Evolutionary conservation across 1,140 invertebrate genomes (phyloP).

Genomic region (Nasonia longicornis): DNA sequence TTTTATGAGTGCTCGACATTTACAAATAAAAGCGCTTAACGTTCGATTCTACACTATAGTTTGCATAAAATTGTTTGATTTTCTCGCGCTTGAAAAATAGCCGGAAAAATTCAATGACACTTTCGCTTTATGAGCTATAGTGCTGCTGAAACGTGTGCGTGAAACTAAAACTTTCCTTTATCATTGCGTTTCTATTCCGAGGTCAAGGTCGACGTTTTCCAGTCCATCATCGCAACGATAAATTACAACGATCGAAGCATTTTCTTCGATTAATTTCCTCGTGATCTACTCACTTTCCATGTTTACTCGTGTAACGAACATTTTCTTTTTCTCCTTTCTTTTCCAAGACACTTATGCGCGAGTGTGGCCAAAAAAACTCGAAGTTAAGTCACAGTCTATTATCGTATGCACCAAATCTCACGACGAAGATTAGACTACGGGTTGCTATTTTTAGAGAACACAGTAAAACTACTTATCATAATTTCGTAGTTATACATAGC

Average conservation of each 20-base stretch:
- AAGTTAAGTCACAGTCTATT: not conserved
- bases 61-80: not conserved
- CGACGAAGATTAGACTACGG: not conserved
- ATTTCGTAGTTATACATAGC: not conserved
- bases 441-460: not conserved
- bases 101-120: not conserved
- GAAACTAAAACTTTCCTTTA: slow-evolving; percentile 41
- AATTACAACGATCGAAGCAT: slow-evolving; percentile 14
- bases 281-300: not conserved
- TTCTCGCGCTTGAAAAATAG: not conserved
- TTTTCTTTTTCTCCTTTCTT: not conserved
- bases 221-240: slow-evolving; percentile 32
- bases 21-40: not conserved
- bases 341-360: too few relatives aligned
- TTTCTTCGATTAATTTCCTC: slow-evolving; percentile 31
- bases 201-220: slow-evolving; percentile 42
- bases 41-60: not conserved
- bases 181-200: slow-evolving; percentile 38
- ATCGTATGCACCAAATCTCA: not conserved
- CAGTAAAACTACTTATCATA: not conserved
- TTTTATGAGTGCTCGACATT: not conserved
- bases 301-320: not conserved
- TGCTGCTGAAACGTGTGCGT: not conserved
- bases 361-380: not conserved
- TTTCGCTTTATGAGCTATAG: slow-evolving; percentile 25